phyloP scores from a whole-genome alignment of 2,113 vertebrate genomes.

The Vanacampus margaritifer region DNA sequence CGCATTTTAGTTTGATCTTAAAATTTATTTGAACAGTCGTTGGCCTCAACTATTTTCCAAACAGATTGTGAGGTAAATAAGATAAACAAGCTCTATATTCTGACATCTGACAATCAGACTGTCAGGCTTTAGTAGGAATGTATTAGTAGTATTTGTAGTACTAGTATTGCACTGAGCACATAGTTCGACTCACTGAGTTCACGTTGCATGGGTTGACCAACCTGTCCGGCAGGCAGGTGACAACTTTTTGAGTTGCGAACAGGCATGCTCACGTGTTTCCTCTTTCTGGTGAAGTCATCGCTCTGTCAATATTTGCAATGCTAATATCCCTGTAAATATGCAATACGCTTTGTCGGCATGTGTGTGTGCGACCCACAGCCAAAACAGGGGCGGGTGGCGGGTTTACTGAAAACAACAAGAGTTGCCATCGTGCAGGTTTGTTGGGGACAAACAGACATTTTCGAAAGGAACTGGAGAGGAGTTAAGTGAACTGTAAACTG shows the following conservation, averaged over 20 bases:
- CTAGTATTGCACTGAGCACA: slow-evolving; percentile 9
- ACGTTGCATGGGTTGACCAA: slow-evolving; percentile 51
- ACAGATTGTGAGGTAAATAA: too few species aligned
- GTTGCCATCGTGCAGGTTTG: slow-evolving; percentile 33
- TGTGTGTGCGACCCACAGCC: slow-evolving; percentile 24
- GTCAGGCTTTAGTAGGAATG: not conserved
- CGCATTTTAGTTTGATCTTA: too few species aligned
- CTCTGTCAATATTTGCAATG: slow-evolving; percentile 72
- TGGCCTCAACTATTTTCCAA: too few species aligned
- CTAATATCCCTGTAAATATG: slow-evolving; percentile 61
- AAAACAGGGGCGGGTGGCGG: slow-evolving; percentile 14
- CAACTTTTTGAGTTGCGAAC: slow-evolving; percentile 23
- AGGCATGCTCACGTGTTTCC: slow-evolving; percentile 65
- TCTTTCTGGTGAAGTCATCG: slow-evolving; percentile 65
- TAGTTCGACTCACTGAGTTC: slow-evolving; percentile 32
- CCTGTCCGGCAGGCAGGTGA: slow-evolving; percentile 61
- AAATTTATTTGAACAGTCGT: too few species aligned
- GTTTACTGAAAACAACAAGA: slow-evolving; percentile 63
- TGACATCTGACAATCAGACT: not conserved
- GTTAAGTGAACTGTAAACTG: slow-evolving; percentile 38
- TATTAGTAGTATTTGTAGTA: not conserved
- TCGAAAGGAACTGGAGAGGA: slow-evolving; percentile 27
- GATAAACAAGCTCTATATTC: too few species aligned
- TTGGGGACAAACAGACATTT: slow-evolving; percentile 35
- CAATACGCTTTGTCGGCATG: slow-evolving; percentile 26